Base-by-base conservation (phyloP, 2,888 invertebrate species). In the Druceiella hillmani region DNA sequence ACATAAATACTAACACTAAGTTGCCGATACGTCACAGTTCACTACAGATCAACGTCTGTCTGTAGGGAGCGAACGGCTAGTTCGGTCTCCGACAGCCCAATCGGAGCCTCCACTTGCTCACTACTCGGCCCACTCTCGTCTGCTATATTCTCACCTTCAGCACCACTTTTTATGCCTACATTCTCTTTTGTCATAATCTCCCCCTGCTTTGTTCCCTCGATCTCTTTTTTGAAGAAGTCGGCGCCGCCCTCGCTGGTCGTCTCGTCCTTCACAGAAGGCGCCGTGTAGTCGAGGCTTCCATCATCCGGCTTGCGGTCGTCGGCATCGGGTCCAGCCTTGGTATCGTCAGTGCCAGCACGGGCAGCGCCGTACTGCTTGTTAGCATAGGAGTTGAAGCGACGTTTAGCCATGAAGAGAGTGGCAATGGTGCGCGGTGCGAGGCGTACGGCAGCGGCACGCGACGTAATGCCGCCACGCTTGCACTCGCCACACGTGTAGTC, bases 311-410 rank as follows among this genome's bases (percentile, higher is more conserved):
- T 36, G 25, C 4, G 12, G 40, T 32, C 38, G 24, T 37, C 41
- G 27, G 38, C 37, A 32, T 30, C 46, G 38, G 46, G 41, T 40
- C 6, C 34, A 22, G 3, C 24, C 12, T 31, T 22, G 17, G 13
- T 10, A 17, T 17, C 17, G 6, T 17, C 26, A 30, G 33, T 25
- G 12, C 31, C 26, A 17, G 27, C 22, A 17, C 27, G 27, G 27
- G 9, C 10, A 15, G 7, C 27, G 27, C 27, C 27, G 63, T 69
- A 70, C 62, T 69, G 69, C 22, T 64, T 61, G 53, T 69, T 69
- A 54, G 69, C 69, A 64, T 70, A 70, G 59, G 69, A 69, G 66
- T 70, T 70, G 66, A 70, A 70, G 46, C 69, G 65, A 2, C 69
- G 67, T 62, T 70, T 70, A 55, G 69, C 69, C 69, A 70, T 70